phyloP scores from a whole-genome alignment of 2,888 invertebrate genomes.

The Clusia tigrina region DNA sequence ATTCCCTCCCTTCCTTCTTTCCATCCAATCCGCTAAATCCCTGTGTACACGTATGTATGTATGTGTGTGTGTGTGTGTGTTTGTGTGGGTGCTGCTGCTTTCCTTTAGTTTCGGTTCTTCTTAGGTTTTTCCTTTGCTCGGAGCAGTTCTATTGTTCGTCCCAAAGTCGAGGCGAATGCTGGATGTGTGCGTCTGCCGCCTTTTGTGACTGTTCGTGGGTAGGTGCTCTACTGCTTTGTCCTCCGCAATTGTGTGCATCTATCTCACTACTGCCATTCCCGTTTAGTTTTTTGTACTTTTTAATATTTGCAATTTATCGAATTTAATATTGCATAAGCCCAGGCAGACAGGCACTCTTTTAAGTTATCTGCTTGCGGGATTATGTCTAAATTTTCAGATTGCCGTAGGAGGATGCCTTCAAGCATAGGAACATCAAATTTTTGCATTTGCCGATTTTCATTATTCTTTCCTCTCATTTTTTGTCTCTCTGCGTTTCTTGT shows the following conservation, averaged over 20 bases:
- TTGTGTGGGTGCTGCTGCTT: too few species aligned
- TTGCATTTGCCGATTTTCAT: slow-evolving; percentile 2
- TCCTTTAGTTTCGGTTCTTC: neutral
- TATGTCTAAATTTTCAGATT: neutral
- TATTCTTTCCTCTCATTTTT: neutral
- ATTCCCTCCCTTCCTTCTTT: too few species aligned
- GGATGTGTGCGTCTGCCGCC: neutral
- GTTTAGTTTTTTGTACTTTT: neutral
- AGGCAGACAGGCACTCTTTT: slow-evolving; percentile 2
- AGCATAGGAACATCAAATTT: neutral
- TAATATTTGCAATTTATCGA: neutral
- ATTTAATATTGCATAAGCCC: neutral
- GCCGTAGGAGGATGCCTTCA: neutral
- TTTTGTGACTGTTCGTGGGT: neutral
- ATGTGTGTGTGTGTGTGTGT: too few species aligned
- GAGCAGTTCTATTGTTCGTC: neutral
- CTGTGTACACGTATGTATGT: too few species aligned
- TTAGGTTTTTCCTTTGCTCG: neutral
- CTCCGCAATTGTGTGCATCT: neutral
- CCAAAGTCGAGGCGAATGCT: neutral
- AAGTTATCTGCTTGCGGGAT: slow-evolving; percentile 3
- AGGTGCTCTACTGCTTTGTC: neutral
- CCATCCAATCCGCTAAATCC: too few species aligned
- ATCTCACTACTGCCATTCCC: neutral
- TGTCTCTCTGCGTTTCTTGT: slow-evolving; percentile 15